Evolutionary conservation across 1,140 invertebrate genomes (phyloP), one percentile per base, ranked within the genome.

Genomic region (Lasaia peninsularis): DNA sequence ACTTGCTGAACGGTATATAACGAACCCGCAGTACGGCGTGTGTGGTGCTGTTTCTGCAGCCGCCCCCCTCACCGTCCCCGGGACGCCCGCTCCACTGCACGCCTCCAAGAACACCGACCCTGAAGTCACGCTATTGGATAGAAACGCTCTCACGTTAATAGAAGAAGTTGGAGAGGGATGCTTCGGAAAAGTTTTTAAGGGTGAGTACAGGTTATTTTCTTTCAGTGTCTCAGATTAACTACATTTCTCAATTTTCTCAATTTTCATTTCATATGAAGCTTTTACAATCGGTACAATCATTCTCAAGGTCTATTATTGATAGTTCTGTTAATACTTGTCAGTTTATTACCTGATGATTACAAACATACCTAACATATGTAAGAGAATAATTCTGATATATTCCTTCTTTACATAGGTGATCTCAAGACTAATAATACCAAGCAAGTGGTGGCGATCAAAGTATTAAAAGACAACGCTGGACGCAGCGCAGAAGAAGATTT

Each of bases 171-270:
- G 96, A 0, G 96, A 97, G 86, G 96, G 96, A 1, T 97, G 95
- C 71, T 98, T 97, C 74, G 96, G 96, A n/a, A 96, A 96, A 89
- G 96, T 97, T 32, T 96, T 93, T 73, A 96, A 94, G 94, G 95
- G 95, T 96, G 24, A 28, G 24, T 2, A 28, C 1, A 6, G 24
- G 8, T 28, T 6, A n/a, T n/a, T n/a, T n/a, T n/a, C n/a, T n/a
- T n/a, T n/a, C n/a, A n/a, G n/a, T n/a, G n/a, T n/a, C n/a, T n/a
- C n/a, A n/a, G n/a, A n/a, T n/a, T n/a, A n/a, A n/a, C n/a, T n/a
- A n/a, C n/a, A n/a, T n/a, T n/a, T n/a, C n/a, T n/a, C n/a, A n/a
- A n/a, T n/a, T n/a, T n/a, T n/a, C n/a, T n/a, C n/a, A n/a, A n/a
- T n/a, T n/a, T n/a, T n/a, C n/a, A n/a, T n/a, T n/a, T n/a, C n/a